Conservation (phyloP, 2,113 vertebrate genomes). For the Sterrhoptilus dennistouni region DNA sequence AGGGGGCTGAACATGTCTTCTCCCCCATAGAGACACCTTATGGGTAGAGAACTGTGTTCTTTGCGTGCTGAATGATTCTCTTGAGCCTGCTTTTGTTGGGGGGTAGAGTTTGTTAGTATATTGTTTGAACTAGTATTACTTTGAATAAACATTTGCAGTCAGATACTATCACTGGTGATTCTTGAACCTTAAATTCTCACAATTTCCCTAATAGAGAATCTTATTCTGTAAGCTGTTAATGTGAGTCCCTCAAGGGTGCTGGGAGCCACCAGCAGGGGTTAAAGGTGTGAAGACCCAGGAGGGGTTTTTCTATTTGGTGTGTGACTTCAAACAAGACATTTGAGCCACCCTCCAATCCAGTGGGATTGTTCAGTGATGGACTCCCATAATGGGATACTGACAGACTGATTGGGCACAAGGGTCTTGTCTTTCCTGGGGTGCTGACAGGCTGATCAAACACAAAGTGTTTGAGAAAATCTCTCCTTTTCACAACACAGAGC, state of each 20-base stretch:
- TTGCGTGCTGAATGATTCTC: background rate
- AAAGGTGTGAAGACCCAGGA: background rate
- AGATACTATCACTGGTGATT: background rate
- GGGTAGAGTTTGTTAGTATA: background rate
- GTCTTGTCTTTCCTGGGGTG: background rate
- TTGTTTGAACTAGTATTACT: background rate
- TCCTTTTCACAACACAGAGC: background rate
- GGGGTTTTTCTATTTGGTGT: background rate
- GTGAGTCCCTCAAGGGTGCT: background rate
- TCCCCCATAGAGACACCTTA: rapidly evolving
- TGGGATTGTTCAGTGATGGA: background rate
- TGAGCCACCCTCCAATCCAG: rapidly evolving
- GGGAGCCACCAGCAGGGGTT: background rate
- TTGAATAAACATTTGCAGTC: background rate
- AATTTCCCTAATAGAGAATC: background rate
- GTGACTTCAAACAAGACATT: background rate
- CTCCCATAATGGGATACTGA: background rate
- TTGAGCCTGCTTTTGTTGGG: rapidly evolving
- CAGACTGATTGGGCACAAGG: background rate
- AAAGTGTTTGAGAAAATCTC: background rate
- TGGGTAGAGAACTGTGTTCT: background rate
- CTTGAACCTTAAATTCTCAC: background rate
- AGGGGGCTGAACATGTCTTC: background rate
- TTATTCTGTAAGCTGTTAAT: background rate
- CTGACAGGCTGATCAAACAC: background rate